These are phyloP conservation scores for Hassar affinis DNA, from an alignment of 2,113 vertebrate genomes.

Conservation along the genomic window DNA sequence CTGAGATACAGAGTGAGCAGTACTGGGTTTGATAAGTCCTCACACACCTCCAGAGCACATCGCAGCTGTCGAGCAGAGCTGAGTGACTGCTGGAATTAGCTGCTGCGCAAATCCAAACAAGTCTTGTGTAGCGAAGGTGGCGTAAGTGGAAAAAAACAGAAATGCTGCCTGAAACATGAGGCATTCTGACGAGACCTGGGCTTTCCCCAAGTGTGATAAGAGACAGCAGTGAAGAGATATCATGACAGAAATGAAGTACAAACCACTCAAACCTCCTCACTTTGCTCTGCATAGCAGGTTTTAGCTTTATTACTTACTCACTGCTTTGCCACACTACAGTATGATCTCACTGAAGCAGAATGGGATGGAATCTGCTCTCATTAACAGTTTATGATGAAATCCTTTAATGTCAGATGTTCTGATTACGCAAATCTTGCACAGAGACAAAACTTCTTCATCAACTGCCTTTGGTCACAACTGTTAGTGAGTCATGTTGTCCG, in stretches of 20 bases:
- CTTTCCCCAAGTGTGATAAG: not conserved
- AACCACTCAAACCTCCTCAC: not conserved
- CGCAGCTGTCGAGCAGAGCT: not conserved
- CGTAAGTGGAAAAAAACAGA: not conserved
- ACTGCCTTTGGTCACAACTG: no score
- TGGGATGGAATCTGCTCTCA: no score
- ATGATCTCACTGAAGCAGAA: not conserved
- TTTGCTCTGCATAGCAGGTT: not conserved
- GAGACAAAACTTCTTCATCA: no score
- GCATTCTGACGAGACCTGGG: not conserved
- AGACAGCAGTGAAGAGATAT: not conserved
- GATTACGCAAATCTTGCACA: no score
- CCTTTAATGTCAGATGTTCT: no score
- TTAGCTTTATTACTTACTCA: not conserved
- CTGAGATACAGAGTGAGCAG: no score
- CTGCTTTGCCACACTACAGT: not conserved
- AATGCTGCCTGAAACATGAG: not conserved
- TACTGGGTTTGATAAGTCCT: constrained; percentile 24
- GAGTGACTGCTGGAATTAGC: constrained; percentile 24
- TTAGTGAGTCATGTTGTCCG: no score
- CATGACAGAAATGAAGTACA: not conserved
- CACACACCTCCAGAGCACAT: not conserved
- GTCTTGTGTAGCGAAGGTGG: not conserved
- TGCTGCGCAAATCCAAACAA: constrained; percentile 13
- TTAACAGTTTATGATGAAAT: no score